A percentile compares a stretch with the other conserved stretches of the same genome.
Evolutionary conservation across 2,113 vertebrate species (phyloP).

Genomic region (Toxotes chatareus): DNA sequence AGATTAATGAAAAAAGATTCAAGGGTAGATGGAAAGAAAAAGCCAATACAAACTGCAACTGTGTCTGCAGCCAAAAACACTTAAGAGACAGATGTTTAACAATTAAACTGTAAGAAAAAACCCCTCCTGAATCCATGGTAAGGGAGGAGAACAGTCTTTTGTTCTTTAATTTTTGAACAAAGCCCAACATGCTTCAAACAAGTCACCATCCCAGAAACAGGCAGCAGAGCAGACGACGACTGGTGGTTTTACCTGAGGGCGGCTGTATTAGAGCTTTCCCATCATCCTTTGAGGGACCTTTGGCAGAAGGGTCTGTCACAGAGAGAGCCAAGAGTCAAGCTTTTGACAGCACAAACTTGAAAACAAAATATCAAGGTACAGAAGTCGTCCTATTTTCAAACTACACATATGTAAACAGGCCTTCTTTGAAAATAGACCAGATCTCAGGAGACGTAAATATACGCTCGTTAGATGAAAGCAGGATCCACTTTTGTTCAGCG

Average conservation of each 20-base stretch:
- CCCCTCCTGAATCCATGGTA: not conserved
- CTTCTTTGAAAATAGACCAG: slow-evolving; percentile 53
- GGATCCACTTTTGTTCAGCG: not conserved
- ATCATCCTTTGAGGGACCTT: slow-evolving; percentile 71
- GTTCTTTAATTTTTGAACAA: not conserved
- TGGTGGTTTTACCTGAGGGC: slow-evolving; percentile 72
- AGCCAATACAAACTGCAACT: not conserved
- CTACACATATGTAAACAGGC: slow-evolving; percentile 11
- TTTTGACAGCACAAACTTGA: not conserved
- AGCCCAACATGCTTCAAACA: slow-evolving; percentile 19
- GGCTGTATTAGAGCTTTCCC: slow-evolving; percentile 59
- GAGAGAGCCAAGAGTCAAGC: slow-evolving; percentile 67
- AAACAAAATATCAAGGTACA: slow-evolving; percentile 3
- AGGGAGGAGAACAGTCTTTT: not conserved
- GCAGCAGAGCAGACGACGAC: not conserved
- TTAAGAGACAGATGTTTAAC: slow-evolving; percentile 7
- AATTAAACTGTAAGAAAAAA: not conserved
- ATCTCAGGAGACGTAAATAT: slow-evolving; percentile 63
- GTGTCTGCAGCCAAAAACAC: not conserved
- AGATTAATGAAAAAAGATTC: not conserved
- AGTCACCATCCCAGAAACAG: not conserved
- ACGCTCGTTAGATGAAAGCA: not conserved
- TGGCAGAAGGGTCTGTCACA: slow-evolving; percentile 69
- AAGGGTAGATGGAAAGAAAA: too few species aligned
- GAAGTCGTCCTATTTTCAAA: slow-evolving; percentile 26